Evolutionary conservation across 2,797 vertebrate species (phyloP).

Genomic region (Morelia viridis): DNA sequence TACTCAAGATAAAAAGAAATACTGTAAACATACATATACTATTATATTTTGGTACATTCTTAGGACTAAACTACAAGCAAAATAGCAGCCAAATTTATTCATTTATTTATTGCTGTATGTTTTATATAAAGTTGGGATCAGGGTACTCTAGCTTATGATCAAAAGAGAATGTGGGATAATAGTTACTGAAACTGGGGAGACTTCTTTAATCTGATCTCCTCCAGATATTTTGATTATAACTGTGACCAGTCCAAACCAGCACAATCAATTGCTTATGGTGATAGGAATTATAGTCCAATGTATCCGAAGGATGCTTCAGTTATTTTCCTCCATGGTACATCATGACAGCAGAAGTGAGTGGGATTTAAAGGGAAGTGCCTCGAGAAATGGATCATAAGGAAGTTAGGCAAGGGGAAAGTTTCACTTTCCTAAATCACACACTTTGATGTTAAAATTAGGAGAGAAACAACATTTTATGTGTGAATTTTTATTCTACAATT

Average conservation of each 20-base stretch:
- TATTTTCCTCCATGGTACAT: background rate
- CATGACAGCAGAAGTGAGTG: background rate
- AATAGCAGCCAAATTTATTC: background rate
- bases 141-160: background rate
- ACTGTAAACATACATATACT: background rate
- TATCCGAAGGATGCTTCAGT: background rate
- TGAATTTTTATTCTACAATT: background rate
- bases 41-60: background rate
- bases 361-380: background rate
- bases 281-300: background rate
- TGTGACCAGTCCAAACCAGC: background rate
- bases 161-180: background rate
- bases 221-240: background rate
- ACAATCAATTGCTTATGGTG: background rate
- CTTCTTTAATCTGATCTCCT: background rate
- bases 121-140: background rate
- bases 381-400: background rate
- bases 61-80: background rate
- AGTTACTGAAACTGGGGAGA: background rate
- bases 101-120: background rate
- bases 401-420: background rate
- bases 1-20: background rate
- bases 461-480: background rate
- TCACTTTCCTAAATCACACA: background rate
- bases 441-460: background rate